A percentile compares a stretch with the other conserved stretches of the same genome.
Evolutionary conservation across 1,140 invertebrate genomes (phyloP).

Genomic region (Linepithema humile): DNA sequence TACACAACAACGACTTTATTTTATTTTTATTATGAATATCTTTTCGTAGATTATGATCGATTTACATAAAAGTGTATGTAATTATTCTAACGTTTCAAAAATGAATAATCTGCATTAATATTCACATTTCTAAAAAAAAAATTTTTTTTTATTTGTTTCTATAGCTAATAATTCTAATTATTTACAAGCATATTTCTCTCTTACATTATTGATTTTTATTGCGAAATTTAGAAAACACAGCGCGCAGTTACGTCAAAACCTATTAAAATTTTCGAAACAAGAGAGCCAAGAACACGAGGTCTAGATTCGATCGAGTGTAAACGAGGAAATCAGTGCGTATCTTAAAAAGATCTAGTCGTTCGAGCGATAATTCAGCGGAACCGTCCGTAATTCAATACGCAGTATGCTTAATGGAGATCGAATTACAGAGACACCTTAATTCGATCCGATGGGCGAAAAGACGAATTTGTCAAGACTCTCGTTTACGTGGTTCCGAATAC

Average conservation of each 20-base stretch:
- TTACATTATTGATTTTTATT: background rate
- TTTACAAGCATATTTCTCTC: background rate
- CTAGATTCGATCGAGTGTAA: conserved; percentile 40
- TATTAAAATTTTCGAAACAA: conserved; percentile 1
- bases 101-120: background rate
- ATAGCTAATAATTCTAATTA: background rate
- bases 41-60: background rate
- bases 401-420: conserved; percentile 74
- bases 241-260: background rate
- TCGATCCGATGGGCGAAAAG: conserved; percentile 73
- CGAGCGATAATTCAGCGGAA: conserved; percentile 70
- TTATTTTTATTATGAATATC: background rate
- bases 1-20: conserved; percentile 1
- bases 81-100: background rate
- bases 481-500: conserved; percentile 2
- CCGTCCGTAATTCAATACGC: conserved; percentile 70
- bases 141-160: background rate
- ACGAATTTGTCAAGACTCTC: conserved; percentile 63
- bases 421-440: conserved; percentile 76
- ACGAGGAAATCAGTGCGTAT: conserved; percentile 37
- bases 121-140: background rate
- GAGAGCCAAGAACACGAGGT: background rate
- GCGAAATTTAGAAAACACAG: background rate
- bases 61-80: too few relatives aligned
- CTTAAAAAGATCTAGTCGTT: conserved; percentile 58